Conservation (phyloP, 2,888 invertebrate genomes). For the Patella ulyssiponensis region DNA sequence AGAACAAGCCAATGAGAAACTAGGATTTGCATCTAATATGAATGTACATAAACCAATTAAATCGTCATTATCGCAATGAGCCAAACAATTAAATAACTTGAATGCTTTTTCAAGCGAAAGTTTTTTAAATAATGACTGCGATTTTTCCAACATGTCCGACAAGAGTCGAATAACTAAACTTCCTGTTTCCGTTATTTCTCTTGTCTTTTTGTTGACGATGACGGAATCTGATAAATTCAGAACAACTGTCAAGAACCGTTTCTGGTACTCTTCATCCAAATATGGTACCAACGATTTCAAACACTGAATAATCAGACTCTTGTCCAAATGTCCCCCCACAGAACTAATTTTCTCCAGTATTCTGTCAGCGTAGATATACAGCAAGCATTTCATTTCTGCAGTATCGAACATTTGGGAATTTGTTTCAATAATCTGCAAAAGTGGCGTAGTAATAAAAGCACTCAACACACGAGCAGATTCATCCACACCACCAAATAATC, state of each 20-base stretch:
- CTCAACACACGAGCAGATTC: no score
- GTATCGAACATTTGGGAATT: background rate
- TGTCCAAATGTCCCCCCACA: background rate
- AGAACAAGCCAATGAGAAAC: constrained; percentile 15
- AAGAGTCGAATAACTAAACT: constrained; percentile 19
- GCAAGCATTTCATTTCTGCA: background rate
- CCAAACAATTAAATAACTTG: constrained; percentile 17
- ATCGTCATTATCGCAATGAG: background rate
- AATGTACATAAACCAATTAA: constrained; percentile 3
- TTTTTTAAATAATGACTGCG: background rate
- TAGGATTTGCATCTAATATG: background rate
- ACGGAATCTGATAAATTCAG: constrained; percentile 13
- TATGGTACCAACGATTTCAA: background rate
- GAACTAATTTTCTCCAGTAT: background rate
- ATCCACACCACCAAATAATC: no score
- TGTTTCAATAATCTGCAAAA: background rate
- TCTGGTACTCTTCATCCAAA: background rate
- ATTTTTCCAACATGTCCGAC: background rate
- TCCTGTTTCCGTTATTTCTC: constrained; percentile 21
- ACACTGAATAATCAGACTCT: background rate
- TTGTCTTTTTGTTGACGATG: constrained; percentile 5
- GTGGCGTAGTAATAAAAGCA: background rate
- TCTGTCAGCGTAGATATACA: background rate
- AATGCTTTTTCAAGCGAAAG: constrained; percentile 16
- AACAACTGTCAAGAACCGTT: constrained; percentile 11